These are phyloP conservation scores for Carassius auratus DNA, from an alignment of 2,113 vertebrate species.

Conservation along the genomic window DNA sequence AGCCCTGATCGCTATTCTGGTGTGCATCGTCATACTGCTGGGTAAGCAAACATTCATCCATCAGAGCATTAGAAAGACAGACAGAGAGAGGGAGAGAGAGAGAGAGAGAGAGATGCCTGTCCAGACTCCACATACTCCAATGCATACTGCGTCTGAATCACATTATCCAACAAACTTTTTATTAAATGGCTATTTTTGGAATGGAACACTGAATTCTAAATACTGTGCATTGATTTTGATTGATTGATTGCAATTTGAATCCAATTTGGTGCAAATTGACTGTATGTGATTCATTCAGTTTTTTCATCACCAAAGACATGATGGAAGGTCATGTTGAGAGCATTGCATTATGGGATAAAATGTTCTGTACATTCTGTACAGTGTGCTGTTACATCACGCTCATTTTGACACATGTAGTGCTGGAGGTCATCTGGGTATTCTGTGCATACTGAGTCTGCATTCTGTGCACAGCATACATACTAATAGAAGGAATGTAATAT, in stretches of 20 bases:
- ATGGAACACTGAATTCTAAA: not conserved
- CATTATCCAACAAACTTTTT: not conserved
- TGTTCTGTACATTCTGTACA: not conserved
- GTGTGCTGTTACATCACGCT: not conserved
- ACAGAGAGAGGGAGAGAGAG: not conserved
- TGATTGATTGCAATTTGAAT: not conserved
- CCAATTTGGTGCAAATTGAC: not conserved
- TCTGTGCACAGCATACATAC: not conserved
- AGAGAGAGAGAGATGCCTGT: not conserved
- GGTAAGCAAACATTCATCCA: slow-evolving; percentile 77
- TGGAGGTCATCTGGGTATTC: not conserved
- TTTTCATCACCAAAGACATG: not conserved
- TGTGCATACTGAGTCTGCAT: not conserved
- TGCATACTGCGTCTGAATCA: not conserved
- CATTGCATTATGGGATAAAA: not conserved
- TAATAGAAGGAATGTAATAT: not conserved
- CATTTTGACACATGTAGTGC: not conserved
- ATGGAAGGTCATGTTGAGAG: not conserved
- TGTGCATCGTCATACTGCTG: slow-evolving; percentile 92
- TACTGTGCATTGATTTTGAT: not conserved
- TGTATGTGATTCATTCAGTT: not conserved
- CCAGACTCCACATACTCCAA: not conserved
- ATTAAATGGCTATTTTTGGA: not conserved
- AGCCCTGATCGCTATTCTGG: slow-evolving; percentile 91
- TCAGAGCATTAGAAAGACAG: not conserved